Conservation (phyloP, 2,113 vertebrate species). For the Gymnogyps californianus region DNA sequence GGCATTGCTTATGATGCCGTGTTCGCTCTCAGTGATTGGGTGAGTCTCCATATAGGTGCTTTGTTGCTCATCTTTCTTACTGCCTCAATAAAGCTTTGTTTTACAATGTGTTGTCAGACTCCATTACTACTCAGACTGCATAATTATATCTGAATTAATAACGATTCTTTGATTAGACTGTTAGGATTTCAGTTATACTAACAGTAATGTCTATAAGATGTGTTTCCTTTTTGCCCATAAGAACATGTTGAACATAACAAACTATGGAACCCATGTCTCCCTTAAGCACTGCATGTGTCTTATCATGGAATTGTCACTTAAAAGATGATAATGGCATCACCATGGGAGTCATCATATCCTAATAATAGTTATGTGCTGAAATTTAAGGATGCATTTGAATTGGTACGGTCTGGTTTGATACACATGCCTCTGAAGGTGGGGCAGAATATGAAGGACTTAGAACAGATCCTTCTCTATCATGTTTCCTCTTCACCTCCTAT, state of each 20-base stretch:
- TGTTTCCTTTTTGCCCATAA: not conserved
- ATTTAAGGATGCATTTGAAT: not conserved
- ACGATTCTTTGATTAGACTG: not conserved
- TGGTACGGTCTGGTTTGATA: not conserved
- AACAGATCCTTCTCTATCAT: not conserved
- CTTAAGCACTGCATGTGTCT: not conserved
- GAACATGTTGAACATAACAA: not conserved
- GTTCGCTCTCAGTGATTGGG: not conserved
- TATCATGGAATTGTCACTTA: not conserved
- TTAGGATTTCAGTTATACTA: not conserved
- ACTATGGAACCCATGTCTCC: not conserved
- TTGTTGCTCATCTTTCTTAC: not conserved
- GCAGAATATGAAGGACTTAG: not conserved
- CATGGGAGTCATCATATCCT: not conserved
- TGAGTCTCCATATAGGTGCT: accelerated
- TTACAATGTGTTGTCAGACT: not conserved
- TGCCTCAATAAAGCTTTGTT: not conserved
- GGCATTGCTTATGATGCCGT: not conserved
- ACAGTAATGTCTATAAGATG: not conserved
- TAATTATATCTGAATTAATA: not conserved
- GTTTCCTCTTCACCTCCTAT: not conserved
- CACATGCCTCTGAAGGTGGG: not conserved
- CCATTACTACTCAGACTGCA: not conserved
- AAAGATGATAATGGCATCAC: not conserved
- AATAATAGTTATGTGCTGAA: not conserved